Evolutionary conservation across 1,140 invertebrate genomes (phyloP).

Genomic region (Trichonephila clavata): DNA sequence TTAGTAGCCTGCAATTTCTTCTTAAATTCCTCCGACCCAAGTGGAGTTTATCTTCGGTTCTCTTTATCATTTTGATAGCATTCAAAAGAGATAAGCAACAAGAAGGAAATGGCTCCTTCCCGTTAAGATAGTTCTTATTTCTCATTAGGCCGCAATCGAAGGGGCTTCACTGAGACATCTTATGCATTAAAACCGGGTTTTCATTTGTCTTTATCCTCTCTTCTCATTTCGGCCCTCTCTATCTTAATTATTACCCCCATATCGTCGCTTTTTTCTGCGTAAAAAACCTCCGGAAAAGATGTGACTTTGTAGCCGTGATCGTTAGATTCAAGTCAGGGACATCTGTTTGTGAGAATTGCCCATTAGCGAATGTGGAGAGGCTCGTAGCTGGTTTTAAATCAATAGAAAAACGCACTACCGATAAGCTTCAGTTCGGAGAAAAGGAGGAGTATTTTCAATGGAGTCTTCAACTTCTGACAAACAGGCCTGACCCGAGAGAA

Average conservation of each 20-base stretch:
- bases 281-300: conserved; percentile 66
- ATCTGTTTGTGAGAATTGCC: conserved; percentile 77
- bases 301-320: conserved; percentile 70
- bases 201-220: conserved; percentile 69
- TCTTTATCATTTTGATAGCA: conserved; percentile 76
- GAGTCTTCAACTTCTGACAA: conserved; percentile 60
- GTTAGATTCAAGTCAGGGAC: conserved; percentile 72
- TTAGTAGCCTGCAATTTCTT: conserved; percentile 66
- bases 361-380: conserved; percentile 71
- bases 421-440: conserved; percentile 50
- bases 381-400: conserved; percentile 61
- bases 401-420: conserved; percentile 55
- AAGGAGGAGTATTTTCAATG: conserved; percentile 59
- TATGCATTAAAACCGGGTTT: conserved; percentile 76
- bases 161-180: conserved; percentile 52
- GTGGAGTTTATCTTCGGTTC: conserved; percentile 63
- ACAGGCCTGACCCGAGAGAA: conserved; percentile 35
- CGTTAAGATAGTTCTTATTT: conserved; percentile 71
- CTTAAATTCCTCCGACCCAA: conserved; percentile 65
- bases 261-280: conserved; percentile 65
- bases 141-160: conserved; percentile 66
- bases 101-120: conserved; percentile 70
- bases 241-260: conserved; percentile 73
- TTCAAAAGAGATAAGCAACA: conserved; percentile 75
- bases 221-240: conserved; percentile 61